Conservation (phyloP, 2,797 vertebrate species). For the Anas bahamensis region DNA sequence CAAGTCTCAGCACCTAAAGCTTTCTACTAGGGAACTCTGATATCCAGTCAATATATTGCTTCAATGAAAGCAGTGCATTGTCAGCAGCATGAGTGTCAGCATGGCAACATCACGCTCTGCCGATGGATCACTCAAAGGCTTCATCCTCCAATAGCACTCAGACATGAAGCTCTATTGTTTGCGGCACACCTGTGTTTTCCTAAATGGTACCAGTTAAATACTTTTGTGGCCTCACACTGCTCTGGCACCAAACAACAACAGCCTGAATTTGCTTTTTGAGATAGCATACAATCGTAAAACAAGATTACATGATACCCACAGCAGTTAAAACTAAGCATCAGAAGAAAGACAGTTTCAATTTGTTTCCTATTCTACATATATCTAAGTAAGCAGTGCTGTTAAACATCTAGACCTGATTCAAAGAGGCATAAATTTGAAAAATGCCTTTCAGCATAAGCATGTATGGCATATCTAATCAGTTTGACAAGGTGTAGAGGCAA, state of each 20-base stretch:
- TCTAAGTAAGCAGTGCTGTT: background rate
- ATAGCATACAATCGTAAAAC: background rate
- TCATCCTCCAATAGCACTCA: constrained; percentile 89
- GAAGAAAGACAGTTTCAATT: background rate
- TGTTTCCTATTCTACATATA: background rate
- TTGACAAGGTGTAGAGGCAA: background rate
- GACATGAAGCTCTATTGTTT: background rate
- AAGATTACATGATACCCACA: background rate
- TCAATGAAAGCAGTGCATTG: constrained; percentile 70
- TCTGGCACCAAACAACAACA: background rate
- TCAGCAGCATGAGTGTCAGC: constrained; percentile 86
- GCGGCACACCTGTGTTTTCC: background rate
- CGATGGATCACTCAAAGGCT: constrained; percentile 92
- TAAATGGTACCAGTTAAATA: background rate
- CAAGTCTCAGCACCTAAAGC: background rate
- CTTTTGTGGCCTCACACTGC: background rate
- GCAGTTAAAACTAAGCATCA: background rate
- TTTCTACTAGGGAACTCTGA: background rate
- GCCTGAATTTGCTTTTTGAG: background rate
- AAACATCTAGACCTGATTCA: background rate
- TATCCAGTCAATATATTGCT: background rate
- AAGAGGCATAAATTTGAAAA: background rate
- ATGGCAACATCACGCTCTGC: constrained; percentile 79
- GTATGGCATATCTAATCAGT: background rate
- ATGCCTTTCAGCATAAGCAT: background rate